phyloP scores from a whole-genome alignment of 2,888 invertebrate genomes.

The Tupiocoris notatus region DNA sequence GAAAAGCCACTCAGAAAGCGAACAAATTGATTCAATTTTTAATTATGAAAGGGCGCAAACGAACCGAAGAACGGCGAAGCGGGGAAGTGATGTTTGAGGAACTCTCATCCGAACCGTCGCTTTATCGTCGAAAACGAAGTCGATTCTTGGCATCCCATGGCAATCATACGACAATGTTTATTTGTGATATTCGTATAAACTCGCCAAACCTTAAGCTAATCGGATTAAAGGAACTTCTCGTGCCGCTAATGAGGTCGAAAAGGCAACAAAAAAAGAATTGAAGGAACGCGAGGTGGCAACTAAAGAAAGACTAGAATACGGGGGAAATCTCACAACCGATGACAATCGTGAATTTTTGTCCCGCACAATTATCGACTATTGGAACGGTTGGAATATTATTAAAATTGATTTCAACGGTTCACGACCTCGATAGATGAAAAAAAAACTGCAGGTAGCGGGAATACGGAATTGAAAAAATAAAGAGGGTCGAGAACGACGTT shows the following conservation, averaged over 20 bases:
- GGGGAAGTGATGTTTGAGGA: neutral
- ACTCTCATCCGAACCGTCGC: neutral
- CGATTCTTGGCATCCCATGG: no score
- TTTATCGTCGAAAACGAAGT: neutral
- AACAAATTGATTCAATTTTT: slow-evolving; percentile 49
- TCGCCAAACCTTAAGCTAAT: no score
- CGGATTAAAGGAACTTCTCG: neutral
- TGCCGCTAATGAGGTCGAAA: neutral
- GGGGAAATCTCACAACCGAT: neutral
- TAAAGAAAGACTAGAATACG: neutral
- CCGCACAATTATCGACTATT: neutral
- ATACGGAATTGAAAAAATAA: neutral
- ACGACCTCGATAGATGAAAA: neutral
- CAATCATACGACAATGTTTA: no score
- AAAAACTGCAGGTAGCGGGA: no score
- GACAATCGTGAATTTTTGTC: neutral
- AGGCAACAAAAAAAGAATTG: neutral
- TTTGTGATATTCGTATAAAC: no score
- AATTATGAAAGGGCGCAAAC: slow-evolving; percentile 46
- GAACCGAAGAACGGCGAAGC: slow-evolving; percentile 3
- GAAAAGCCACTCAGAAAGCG: slow-evolving; percentile 42
- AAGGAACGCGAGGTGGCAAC: neutral
- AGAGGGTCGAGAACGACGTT: slow-evolving; percentile 32
- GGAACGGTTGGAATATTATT: slow-evolving; percentile 17
- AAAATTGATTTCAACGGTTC: slow-evolving; percentile 29